These are phyloP conservation scores for Antrozous pallidus DNA, from an alignment of 2,797 vertebrate species.

Conservation along the genomic window DNA sequence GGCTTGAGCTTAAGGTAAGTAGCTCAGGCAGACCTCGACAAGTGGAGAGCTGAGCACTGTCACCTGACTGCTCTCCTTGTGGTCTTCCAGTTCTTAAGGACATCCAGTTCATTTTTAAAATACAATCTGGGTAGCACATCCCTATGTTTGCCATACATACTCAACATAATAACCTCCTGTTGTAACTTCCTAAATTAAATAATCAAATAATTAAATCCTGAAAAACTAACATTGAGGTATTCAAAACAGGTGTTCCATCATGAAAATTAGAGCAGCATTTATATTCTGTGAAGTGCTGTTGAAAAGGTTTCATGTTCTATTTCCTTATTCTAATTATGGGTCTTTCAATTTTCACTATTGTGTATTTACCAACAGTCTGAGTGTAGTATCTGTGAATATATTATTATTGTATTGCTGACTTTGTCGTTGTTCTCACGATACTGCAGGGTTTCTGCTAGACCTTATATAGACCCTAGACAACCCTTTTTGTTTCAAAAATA, in stretches of 20 bases:
- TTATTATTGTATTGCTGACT: not conserved
- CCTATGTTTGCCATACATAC: not conserved
- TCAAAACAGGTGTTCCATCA: not conserved
- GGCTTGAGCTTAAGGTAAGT: not conserved
- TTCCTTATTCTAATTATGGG: not conserved
- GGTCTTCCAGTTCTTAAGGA: not conserved
- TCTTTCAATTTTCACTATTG: not conserved
- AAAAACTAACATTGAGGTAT: not conserved
- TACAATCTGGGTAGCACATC: not conserved
- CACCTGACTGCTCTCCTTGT: accelerated
- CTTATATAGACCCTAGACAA: not conserved
- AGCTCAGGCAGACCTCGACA: not conserved
- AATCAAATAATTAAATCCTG: not conserved
- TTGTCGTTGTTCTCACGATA: not conserved
- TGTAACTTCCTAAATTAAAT: not conserved
- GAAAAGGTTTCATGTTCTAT: not conserved
- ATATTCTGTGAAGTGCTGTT: not conserved
- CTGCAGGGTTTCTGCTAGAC: not conserved
- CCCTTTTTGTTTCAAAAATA: not conserved
- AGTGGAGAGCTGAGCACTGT: not conserved
- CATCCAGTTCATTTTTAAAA: not conserved
- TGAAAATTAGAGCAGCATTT: not conserved
- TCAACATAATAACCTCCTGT: not conserved
- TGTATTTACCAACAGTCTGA: not conserved
- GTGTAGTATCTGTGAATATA: not conserved